Conservation (phyloP, 2,113 vertebrate species). For the Chelonoidis abingdonii region DNA sequence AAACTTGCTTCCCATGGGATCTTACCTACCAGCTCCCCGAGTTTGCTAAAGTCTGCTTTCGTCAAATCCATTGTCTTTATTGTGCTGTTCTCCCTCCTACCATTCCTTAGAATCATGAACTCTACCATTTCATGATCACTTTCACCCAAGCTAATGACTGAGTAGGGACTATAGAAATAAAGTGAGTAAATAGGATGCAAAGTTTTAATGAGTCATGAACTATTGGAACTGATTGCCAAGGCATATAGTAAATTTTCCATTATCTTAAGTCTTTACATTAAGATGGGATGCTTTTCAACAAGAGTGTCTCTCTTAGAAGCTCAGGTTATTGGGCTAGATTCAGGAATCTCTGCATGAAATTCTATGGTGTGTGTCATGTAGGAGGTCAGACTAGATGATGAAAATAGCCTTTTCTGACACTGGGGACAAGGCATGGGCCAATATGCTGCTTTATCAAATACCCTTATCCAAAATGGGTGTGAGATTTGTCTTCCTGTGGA, state of each 20-base stretch:
- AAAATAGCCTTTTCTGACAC: background rate
- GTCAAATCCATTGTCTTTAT: too few relatives aligned
- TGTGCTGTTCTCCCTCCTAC: too few relatives aligned
- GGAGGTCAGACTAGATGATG: background rate
- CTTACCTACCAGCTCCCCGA: too few relatives aligned
- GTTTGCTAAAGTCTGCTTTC: too few relatives aligned
- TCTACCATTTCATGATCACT: too few relatives aligned
- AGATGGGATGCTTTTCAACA: background rate
- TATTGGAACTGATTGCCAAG: constrained; percentile 3
- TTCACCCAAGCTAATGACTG: background rate
- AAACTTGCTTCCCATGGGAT: too few relatives aligned
- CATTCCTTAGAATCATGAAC: too few relatives aligned
- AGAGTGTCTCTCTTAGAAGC: background rate
- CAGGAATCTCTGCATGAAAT: background rate
- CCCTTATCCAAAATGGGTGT: background rate
- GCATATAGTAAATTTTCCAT: background rate
- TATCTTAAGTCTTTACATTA: background rate
- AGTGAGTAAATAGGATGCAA: constrained; percentile 11
- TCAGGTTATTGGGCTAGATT: background rate
- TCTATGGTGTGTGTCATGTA: background rate
- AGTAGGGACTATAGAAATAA: constrained; percentile 8
- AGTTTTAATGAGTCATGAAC: constrained; percentile 25
- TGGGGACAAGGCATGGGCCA: background rate
- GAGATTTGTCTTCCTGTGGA: background rate
- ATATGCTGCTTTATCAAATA: background rate